These are phyloP conservation scores for Erebia epiphron DNA, from an alignment of 2,888 invertebrate genomes.

Conservation along the genomic window DNA sequence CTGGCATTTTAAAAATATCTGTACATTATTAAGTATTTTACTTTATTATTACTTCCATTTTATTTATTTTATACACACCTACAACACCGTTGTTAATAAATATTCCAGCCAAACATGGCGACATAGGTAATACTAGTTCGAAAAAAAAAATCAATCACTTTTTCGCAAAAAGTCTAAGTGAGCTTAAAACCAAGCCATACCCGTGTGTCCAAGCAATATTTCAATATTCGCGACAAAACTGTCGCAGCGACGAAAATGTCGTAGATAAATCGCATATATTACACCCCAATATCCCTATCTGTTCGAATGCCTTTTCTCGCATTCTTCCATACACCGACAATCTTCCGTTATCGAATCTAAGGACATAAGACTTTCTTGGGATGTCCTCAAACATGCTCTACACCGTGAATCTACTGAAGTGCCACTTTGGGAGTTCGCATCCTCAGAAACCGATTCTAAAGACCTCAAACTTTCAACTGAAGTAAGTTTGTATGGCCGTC, in stretches of 20 bases:
- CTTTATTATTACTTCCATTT: conserved; percentile 3
- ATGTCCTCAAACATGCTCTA: conserved; percentile 65
- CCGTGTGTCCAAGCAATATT: conserved; percentile 28
- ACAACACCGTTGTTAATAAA: conserved; percentile 28
- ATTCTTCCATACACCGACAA: conserved; percentile 62
- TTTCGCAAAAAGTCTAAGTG: conserved; percentile 6
- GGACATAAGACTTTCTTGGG: conserved; percentile 77
- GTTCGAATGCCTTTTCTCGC: conserved; percentile 61
- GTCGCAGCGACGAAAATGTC: conserved; percentile 31
- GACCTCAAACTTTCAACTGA: conserved; percentile 73
- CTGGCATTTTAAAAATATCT: conserved; percentile 38
- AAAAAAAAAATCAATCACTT: conserved; percentile 18
- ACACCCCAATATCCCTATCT: conserved; percentile 48
- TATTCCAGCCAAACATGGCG: conserved; percentile 19
- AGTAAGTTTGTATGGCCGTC: conserved; percentile 70
- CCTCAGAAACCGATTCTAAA: conserved; percentile 75
- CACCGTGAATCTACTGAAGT: conserved; percentile 73
- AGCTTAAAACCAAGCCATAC: conserved; percentile 26
- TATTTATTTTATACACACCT: conserved; percentile 21
- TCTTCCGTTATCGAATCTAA: conserved; percentile 76
- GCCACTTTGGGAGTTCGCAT: conserved; percentile 72
- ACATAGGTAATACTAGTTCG: conserved; percentile 24
- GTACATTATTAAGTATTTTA: conserved; percentile 34
- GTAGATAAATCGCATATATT: conserved; percentile 6
- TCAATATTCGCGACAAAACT: conserved; percentile 11